phyloP scores from a whole-genome alignment of 2,888 invertebrate species.

The Drosophila atroscutellata region DNA sequence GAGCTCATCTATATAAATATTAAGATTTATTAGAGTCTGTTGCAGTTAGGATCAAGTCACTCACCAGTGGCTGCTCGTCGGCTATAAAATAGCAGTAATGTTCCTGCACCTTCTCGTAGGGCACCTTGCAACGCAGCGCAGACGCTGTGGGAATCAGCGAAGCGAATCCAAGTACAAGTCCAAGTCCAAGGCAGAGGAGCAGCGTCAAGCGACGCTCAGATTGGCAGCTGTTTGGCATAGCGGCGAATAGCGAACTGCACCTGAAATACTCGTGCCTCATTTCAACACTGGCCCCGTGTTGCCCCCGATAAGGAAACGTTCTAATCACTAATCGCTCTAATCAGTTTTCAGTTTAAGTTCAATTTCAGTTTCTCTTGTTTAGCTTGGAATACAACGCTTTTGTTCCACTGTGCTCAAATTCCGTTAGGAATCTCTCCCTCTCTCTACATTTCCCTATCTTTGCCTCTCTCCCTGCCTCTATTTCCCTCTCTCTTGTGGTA shows the following conservation, averaged over 20 bases:
- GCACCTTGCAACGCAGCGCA: conserved; percentile 57
- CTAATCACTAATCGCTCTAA: conserved; percentile 6
- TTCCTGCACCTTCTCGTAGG: conserved; percentile 62
- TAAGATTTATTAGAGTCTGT: background rate
- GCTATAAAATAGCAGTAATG: conserved; percentile 63
- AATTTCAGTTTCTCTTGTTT: background rate
- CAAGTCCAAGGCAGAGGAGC: conserved; percentile 10
- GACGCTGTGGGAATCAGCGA: background rate
- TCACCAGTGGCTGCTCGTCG: conserved; percentile 58
- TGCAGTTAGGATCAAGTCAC: conserved; percentile 5
- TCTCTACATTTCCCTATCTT: background rate
- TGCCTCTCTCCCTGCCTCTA: background rate
- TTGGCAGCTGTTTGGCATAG: conserved; percentile 53
- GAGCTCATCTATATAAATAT: conserved; percentile 50
- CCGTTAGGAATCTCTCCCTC: background rate
- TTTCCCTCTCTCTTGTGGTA: background rate
- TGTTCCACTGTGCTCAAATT: background rate
- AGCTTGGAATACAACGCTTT: background rate
- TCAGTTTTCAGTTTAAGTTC: conserved; percentile 6
- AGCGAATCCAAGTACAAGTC: conserved; percentile 7
- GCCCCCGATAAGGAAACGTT: conserved; percentile 2
- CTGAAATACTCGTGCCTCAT: conserved; percentile 7
- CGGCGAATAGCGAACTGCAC: conserved; percentile 33
- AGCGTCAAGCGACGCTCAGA: background rate
- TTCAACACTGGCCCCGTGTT: conserved; percentile 1